A percentile compares a stretch with the other conserved stretches of the same genome.
phyloP scores from a whole-genome alignment of 2,888 invertebrate species.

The Gymnocheta viridis region DNA sequence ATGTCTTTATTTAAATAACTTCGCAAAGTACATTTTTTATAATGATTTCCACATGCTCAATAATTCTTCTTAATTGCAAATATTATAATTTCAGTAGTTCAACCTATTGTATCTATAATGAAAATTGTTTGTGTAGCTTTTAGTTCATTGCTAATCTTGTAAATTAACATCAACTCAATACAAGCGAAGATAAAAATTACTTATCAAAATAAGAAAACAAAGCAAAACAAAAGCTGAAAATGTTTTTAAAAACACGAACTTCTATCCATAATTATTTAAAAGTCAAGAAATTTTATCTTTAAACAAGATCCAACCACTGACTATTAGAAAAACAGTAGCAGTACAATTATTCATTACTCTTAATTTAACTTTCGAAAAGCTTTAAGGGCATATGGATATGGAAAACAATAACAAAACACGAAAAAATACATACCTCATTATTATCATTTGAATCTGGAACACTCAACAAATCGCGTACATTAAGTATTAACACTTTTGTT shows the following conservation, averaged over 20 bases:
- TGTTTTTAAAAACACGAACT: neutral
- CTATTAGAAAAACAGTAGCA: neutral
- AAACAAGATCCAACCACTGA: neutral
- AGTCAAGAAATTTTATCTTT: conserved; percentile 12
- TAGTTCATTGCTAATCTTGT: neutral
- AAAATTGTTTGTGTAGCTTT: conserved; percentile 25
- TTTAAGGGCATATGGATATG: neutral
- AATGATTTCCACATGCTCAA: too few relatives aligned
- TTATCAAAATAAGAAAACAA: conserved; percentile 3
- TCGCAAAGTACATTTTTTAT: too few relatives aligned
- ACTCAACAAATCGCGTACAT: conserved; percentile 80
- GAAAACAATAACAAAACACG: neutral
- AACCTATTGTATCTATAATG: neutral
- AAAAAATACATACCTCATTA: conserved; percentile 73
- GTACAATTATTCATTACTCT: conserved; percentile 1
- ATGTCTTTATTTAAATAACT: too few relatives aligned
- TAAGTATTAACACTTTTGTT: conserved; percentile 80
- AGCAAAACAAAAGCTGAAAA: conserved; percentile 4
- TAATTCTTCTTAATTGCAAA: too few relatives aligned
- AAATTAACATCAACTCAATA: conserved; percentile 34
- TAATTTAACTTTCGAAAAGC: neutral
- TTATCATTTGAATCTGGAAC: conserved; percentile 73
- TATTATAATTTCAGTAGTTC: too few relatives aligned
- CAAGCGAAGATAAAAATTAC: conserved; percentile 21
- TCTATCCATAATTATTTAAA: neutral